Evolutionary conservation across 2,888 invertebrate genomes (phyloP).

Genomic region (Phortica okadai): DNA sequence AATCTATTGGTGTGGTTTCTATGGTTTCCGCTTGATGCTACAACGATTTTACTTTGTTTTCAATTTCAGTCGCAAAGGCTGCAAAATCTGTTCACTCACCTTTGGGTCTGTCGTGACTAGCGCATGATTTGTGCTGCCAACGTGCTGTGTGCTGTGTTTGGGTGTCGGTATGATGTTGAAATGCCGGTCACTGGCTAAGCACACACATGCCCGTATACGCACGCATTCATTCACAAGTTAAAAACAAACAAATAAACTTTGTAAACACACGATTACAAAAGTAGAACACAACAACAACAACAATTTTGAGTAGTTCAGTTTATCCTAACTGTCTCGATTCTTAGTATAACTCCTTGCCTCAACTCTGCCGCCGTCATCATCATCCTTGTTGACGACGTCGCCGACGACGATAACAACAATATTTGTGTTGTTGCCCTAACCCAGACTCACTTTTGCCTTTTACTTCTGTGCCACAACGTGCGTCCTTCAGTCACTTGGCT

Average conservation of each 20-base stretch:
- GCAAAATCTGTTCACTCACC: slow-evolving; percentile 10
- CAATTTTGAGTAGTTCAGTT: slow-evolving; percentile 1
- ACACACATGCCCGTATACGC: background rate
- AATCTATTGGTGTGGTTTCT: slow-evolving; percentile 53
- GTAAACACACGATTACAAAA: slow-evolving; percentile 53
- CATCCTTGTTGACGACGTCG: background rate
- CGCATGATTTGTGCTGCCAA: slow-evolving; percentile 30
- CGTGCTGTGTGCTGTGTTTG: slow-evolving; percentile 23
- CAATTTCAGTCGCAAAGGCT: slow-evolving; percentile 37
- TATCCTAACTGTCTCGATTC: slow-evolving; percentile 15
- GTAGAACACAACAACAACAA: slow-evolving; percentile 34
- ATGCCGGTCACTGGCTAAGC: slow-evolving; percentile 1
- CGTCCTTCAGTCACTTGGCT: slow-evolving; percentile 10
- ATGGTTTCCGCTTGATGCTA: slow-evolving; percentile 41
- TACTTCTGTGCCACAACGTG: background rate
- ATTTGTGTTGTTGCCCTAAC: slow-evolving; percentile 9
- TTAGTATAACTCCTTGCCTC: slow-evolving; percentile 15
- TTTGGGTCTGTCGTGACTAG: background rate
- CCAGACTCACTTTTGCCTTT: slow-evolving; percentile 15
- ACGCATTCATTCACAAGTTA: slow-evolving; percentile 32
- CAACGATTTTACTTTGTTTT: slow-evolving; percentile 39
- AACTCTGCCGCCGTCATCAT: background rate
- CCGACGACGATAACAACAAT: background rate
- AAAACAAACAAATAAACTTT: slow-evolving; percentile 57
- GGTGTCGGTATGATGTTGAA: background rate